Evolutionary conservation across 2,888 invertebrate genomes (phyloP), one percentile per base, ranked within the genome.

Genomic region (Polydrusus tereticollis): DNA sequence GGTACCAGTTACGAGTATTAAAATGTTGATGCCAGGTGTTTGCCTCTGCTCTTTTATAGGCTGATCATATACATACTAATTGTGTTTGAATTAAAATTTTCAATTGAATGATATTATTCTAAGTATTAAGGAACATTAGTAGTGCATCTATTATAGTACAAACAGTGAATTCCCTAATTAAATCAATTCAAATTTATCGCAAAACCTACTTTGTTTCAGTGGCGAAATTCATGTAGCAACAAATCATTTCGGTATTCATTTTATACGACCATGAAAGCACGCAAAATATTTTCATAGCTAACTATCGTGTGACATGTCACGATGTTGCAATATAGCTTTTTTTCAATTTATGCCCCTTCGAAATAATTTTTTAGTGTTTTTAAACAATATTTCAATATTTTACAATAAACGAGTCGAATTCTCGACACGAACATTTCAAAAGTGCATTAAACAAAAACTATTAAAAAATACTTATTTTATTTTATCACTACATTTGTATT

Each of bases 321-420:
- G 50, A 26, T 1, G 23, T 52, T 26, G n/a, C 50, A 52, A 26
- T n/a, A n/a, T 52, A 7, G 26, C 26, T 26, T 23, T 52, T 52
- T 26, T 26, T 14, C 26, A 26, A 52, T 52, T 52, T 23, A 26
- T 26, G 14, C n/a, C 16, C 14, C 26, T 52, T 52, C 14, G 14
- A 47, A 52, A 52, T 26, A 26, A 10, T 23, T 52, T 45, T 52
- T 52, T 52, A 7, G 26, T 14, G 16, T 52, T 52, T 52, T 26
- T 26, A 52, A 23, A 52, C 50, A 52, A 52, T 52, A 52, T 52
- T 50, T 50, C 50, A 50, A n/a, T 23, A 12, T 52, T 52, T 14
- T 14, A 14, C 26, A 52, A 52, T 52, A 26, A 52, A 14, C 23
- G 50, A 14, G 50, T 52, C n/a, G 1, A 52, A 52, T 26, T 26